phyloP scores from a whole-genome alignment of 2,888 invertebrate genomes.

The Rotaria macrura region DNA sequence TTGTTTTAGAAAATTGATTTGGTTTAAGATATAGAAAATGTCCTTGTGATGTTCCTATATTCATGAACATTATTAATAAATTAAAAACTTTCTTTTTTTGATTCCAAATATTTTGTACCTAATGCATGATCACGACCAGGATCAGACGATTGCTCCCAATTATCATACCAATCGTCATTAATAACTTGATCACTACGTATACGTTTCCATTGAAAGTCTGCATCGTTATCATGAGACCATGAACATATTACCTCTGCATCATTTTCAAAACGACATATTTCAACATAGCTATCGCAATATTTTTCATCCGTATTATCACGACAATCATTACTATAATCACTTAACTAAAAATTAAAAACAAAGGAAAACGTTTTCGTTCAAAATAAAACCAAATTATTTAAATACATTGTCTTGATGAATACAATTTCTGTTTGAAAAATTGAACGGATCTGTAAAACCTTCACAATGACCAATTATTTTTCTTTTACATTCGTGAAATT shows the following conservation, averaged over 20 bases:
- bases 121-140: conserved; percentile 40
- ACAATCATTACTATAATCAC: conserved; percentile 49
- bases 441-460: background rate
- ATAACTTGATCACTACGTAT: conserved; percentile 35
- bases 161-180: background rate
- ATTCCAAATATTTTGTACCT: too few species aligned
- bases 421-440: background rate
- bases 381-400: too few species aligned
- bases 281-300: conserved; percentile 45
- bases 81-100: background rate
- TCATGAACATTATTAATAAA: background rate
- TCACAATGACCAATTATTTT: background rate
- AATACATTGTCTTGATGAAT: background rate
- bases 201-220: conserved; percentile 57
- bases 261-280: conserved; percentile 34
- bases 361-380: too few species aligned
- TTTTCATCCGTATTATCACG: conserved; percentile 50
- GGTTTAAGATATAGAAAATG: conserved; percentile 27
- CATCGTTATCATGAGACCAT: conserved; percentile 55
- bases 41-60: conserved; percentile 27
- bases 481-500: background rate
- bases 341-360: conserved; percentile 37
- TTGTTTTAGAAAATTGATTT: background rate
- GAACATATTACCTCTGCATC: conserved; percentile 50
- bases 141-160: conserved; percentile 34